Base-by-base conservation (phyloP, 2,113 vertebrate genomes). In the Eulacestoma nigropectus region DNA sequence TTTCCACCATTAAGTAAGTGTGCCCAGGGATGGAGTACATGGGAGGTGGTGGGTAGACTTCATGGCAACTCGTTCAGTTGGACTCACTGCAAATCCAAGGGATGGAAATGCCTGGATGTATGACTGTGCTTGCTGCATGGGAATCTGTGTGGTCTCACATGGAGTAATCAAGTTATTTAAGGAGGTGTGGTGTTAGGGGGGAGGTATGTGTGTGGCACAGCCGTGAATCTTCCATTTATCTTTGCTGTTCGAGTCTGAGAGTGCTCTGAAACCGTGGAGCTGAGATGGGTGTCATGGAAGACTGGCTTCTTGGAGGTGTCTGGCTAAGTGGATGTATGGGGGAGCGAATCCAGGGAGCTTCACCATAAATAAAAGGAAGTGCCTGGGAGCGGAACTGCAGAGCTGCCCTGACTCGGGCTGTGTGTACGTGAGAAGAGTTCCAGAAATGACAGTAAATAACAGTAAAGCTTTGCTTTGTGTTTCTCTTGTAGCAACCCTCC, bases 401-500 rank as follows among this genome's bases (percentile, higher is more conserved):
- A 80, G 53, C 84, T 93, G 11, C 79, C 59, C 85, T n/a, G 78
- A 17, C n/a, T 77, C 11, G 9, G 72, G 53, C 84, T 63, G 47
- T 1, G 4, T 39, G 60, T 57, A n/a, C 14, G 10, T 53, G 76
- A 83, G 92, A 75, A 82, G 83, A 85, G 82, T 77, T 93, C 65
- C 79, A 60, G 84, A 86, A 84, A 55, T 84, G 87, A 91, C 81
- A 89, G 53, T 92, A 84, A 84, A 65, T 84, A 89, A 92, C 68
- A 88, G 42, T 84, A 81, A 93, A 94, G 30, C n/a, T 1, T 90
- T 91, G 84, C 59, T 95, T 90, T 91, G 74, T 87, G 4, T 80
- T 98, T 92, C 92, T 90, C 82, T 96, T 78, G 39, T 69, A 99
- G 99, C 97, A 99, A 99, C 94, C 99, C 99, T 95, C 99, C 99